These are phyloP conservation scores for Piliocolobus tephrosceles DNA, from an alignment of 2,113 vertebrate genomes.

Conservation along the genomic window DNA sequence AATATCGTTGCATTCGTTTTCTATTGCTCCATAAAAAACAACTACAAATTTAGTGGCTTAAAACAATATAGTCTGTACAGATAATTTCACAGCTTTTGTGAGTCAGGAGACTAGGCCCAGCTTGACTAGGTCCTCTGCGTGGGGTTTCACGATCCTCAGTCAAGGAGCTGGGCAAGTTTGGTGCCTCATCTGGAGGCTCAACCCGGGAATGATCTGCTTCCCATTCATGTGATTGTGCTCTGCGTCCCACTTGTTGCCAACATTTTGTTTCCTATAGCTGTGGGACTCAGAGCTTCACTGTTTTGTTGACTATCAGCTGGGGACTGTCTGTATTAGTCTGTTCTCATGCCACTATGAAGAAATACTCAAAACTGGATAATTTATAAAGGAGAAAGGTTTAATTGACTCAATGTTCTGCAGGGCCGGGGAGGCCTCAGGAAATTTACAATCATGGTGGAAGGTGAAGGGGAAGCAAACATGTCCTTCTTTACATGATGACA, in stretches of 20 bases:
- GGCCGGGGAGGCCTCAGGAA: too few species aligned
- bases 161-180: not conserved
- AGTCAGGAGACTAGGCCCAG: not conserved
- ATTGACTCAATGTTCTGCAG: too few species aligned
- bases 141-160: not conserved
- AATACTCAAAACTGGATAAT: too few species aligned
- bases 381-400: too few species aligned
- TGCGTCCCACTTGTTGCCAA: not conserved
- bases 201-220: not conserved
- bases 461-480: too few species aligned
- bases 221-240: accelerated
- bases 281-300: not conserved
- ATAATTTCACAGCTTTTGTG: not conserved
- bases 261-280: not conserved
- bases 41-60: not conserved
- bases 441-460: too few species aligned
- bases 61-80: accelerated
- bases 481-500: too few species aligned
- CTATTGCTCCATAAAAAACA: not conserved
- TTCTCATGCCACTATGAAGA: too few species aligned
- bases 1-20: not conserved
- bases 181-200: not conserved
- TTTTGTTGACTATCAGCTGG: not conserved
- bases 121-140: not conserved
- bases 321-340: not conserved